A percentile compares a stretch with the other conserved stretches of the same genome.
Evolutionary conservation across 2,113 vertebrate genomes (phyloP).

Genomic region (Phalacrocorax carbo): DNA sequence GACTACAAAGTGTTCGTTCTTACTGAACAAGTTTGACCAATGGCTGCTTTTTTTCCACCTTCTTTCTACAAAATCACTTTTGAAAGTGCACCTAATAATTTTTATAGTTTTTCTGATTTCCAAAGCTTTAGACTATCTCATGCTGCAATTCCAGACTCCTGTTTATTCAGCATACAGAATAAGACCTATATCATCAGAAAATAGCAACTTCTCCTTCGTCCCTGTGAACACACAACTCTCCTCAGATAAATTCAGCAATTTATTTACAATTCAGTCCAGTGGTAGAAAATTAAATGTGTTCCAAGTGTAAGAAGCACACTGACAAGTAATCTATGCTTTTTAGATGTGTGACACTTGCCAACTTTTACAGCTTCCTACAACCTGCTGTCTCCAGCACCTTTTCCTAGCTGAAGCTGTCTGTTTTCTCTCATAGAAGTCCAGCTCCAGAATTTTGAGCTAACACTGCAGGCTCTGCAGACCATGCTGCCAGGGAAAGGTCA

Average conservation of each 20-base stretch:
- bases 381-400: not conserved
- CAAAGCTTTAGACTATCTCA: not conserved
- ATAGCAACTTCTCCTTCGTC: not conserved
- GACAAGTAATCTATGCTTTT: not conserved
- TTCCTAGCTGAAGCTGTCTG: not conserved
- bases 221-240: not conserved
- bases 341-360: not conserved
- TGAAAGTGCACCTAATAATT: not conserved
- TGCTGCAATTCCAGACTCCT: not conserved
- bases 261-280: not conserved
- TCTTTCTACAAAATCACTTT: not conserved
- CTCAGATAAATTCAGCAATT: not conserved
- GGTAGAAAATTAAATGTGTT: not conserved
- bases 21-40: not conserved
- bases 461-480: not conserved
- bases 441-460: not conserved
- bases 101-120: not conserved
- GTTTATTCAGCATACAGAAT: not conserved
- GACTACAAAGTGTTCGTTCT: not conserved
- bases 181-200: not conserved
- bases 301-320: not conserved
- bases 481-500: not conserved
- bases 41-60: not conserved
- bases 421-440: not conserved
- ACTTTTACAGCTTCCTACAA: not conserved